phyloP scores from a whole-genome alignment of 2,888 invertebrate species.

The Chalcis sispes region DNA sequence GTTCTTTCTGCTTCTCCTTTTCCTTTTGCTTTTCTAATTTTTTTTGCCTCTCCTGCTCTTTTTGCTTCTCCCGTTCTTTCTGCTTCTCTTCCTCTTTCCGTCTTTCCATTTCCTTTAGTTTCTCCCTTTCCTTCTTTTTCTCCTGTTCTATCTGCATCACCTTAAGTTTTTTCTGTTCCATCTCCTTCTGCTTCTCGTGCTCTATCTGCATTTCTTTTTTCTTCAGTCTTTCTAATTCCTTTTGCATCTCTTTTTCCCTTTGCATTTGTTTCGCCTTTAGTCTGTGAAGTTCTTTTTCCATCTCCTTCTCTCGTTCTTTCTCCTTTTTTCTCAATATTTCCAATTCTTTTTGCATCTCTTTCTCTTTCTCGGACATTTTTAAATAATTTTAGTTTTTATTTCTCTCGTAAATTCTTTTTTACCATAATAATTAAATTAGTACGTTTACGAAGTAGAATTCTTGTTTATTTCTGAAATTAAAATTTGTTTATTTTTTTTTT shows the following conservation, averaged over 20 bases:
- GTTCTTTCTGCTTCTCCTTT: constrained; percentile 40
- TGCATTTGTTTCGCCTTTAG: constrained; percentile 53
- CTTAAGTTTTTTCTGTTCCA: constrained; percentile 52
- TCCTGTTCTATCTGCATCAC: constrained; percentile 51
- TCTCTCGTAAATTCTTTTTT: too few relatives aligned
- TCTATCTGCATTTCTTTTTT: constrained; percentile 49
- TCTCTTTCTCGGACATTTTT: constrained; percentile 51
- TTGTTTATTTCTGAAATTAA: too few relatives aligned
- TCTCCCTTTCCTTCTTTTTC: constrained; percentile 48
- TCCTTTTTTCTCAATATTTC: constrained; percentile 53
- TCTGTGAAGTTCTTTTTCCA: constrained; percentile 54
- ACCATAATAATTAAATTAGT: too few relatives aligned
- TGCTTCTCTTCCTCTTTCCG: constrained; percentile 41
- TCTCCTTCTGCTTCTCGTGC: constrained; percentile 43
- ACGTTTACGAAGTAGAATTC: too few relatives aligned
- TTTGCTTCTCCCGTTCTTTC: constrained; percentile 35
- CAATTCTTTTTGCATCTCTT: constrained; percentile 48
- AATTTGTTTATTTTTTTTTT: too few relatives aligned
- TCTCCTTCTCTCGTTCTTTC: constrained; percentile 52
- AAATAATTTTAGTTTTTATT: too few relatives aligned
- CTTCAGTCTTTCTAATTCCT: constrained; percentile 46
- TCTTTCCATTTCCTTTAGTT: constrained; percentile 53
- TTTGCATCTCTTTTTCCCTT: constrained; percentile 48
- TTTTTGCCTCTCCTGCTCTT: constrained; percentile 46
- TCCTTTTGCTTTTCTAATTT: constrained; percentile 44